phyloP scores from a whole-genome alignment of 2,113 vertebrate species.

The Sinocyclocheilus rhinocerous region DNA sequence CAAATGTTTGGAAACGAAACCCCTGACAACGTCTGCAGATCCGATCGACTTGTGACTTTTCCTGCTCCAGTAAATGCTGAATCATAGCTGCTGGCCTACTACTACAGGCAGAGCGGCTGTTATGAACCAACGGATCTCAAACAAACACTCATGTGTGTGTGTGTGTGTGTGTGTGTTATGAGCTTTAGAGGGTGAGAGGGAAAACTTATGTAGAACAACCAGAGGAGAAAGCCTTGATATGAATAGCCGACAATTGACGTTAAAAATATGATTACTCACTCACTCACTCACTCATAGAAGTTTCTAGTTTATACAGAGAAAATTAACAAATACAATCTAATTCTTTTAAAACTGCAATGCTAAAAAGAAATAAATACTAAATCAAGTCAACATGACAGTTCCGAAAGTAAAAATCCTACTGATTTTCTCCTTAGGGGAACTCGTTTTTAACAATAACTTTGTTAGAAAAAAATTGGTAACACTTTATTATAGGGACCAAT shows the following conservation, averaged over 20 bases:
- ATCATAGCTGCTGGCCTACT: constrained; percentile 33
- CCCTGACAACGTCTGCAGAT: background rate
- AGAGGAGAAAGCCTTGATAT: background rate
- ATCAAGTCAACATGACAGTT: background rate
- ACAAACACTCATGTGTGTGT: constrained; percentile 65
- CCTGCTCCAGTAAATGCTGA: constrained; percentile 44
- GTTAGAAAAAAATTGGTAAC: too few relatives aligned
- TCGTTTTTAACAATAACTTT: too few relatives aligned
- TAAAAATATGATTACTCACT: background rate
- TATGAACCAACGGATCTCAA: constrained; percentile 64
- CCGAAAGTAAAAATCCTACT: too few relatives aligned
- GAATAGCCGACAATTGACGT: background rate
- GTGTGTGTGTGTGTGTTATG: constrained; percentile 42
- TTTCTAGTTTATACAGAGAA: background rate
- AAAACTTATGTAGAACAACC: constrained; percentile 48
- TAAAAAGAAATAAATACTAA: background rate
- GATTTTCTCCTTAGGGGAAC: too few relatives aligned
- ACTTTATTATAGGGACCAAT: too few relatives aligned
- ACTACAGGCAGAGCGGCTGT: background rate
- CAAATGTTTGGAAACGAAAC: background rate
- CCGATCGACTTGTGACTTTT: constrained; percentile 4
- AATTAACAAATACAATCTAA: background rate
- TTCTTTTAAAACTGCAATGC: background rate
- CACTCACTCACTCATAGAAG: background rate
- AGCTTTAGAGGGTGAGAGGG: constrained; percentile 63